Conservation (phyloP, 2,888 invertebrate genomes). For the Lymantria dispar region DNA sequence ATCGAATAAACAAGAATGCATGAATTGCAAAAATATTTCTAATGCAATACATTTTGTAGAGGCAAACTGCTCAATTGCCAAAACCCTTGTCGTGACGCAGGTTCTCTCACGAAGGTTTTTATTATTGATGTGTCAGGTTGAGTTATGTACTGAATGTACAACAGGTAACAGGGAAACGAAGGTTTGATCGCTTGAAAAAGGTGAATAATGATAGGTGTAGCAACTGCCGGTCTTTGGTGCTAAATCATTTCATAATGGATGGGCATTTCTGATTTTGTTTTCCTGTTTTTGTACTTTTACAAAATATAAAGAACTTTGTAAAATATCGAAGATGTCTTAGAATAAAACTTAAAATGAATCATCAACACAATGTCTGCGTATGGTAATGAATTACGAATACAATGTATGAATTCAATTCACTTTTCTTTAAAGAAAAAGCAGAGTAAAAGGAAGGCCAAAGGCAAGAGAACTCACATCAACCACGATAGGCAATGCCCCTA, state of each 20-base stretch:
- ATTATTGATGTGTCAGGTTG: conserved; percentile 36
- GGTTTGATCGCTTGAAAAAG: conserved; percentile 21
- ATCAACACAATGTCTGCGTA: no score
- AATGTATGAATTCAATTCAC: no score
- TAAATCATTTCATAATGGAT: background rate
- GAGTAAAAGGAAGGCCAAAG: no score
- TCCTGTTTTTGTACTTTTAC: background rate
- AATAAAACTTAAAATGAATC: no score
- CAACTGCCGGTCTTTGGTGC: background rate
- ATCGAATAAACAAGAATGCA: conserved; percentile 6
- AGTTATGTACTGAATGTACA: conserved; percentile 29
- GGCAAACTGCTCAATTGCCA: conserved; percentile 26
- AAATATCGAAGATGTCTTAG: no score
- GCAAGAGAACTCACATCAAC: no score
- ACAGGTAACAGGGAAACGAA: conserved; percentile 24
- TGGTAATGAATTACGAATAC: no score
- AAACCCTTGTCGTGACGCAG: conserved; percentile 34
- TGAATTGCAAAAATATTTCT: conserved; percentile 26
- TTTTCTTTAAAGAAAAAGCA: no score
- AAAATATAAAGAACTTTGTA: background rate
- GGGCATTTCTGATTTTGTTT: background rate
- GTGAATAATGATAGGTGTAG: conserved; percentile 10
- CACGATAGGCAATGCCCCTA: no score
- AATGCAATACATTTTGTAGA: conserved; percentile 20
- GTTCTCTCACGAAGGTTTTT: conserved; percentile 24